phyloP scores from a whole-genome alignment of 2,797 vertebrate species.

The Lepilemur septentrionalis region DNA sequence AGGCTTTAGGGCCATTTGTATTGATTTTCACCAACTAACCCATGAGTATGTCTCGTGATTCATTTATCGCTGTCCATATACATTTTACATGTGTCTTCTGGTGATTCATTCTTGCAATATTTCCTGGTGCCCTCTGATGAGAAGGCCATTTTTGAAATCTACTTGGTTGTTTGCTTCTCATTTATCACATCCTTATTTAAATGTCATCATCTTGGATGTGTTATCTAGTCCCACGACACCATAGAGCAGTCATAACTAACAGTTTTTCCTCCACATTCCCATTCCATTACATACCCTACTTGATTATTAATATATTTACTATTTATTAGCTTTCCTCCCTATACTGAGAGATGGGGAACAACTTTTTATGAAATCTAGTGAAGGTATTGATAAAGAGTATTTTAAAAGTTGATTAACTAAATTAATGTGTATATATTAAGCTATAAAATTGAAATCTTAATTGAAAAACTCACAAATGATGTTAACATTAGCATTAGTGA shows the following conservation, averaged over 20 bases:
- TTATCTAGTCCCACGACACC: too few species aligned
- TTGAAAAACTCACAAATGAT: neutral
- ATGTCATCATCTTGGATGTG: neutral
- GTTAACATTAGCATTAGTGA: neutral
- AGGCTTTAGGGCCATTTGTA: accelerated
- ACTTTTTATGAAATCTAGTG: neutral
- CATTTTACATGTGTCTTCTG: neutral
- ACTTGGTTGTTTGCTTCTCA: neutral
- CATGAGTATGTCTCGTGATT: neutral
- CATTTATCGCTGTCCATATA: too few species aligned
- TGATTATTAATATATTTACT: neutral
- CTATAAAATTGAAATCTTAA: neutral
- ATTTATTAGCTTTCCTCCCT: neutral
- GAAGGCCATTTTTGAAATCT: neutral
- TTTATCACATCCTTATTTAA: neutral
- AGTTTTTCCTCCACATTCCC: neutral
- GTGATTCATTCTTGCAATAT: neutral
- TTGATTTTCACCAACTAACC: neutral
- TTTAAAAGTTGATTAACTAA: neutral
- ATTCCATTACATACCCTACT: neutral
- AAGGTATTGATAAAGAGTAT: neutral
- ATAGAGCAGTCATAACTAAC: neutral
- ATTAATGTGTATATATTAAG: neutral
- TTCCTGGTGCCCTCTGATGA: neutral
- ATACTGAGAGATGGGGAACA: neutral